A percentile compares a stretch with the other conserved stretches of the same genome.
Conservation (phyloP, 2,797 vertebrate species). For the Ctenopoma kingsleyae region DNA sequence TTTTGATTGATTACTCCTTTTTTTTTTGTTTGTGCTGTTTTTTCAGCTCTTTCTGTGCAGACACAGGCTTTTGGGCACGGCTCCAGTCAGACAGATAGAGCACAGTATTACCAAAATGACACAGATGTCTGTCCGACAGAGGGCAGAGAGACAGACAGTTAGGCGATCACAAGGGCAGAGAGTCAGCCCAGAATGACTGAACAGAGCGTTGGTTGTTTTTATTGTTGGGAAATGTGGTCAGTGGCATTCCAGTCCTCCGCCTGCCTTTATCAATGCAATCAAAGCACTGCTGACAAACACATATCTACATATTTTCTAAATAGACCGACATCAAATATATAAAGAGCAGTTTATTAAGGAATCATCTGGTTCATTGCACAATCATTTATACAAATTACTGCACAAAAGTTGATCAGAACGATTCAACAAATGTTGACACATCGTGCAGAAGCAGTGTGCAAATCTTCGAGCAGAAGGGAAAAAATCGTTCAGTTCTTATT, state of each 20-base stretch:
- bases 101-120: constrained; percentile 25
- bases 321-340: not conserved
- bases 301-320: not conserved
- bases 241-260: constrained; percentile 71
- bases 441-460: not conserved
- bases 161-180: constrained; percentile 40
- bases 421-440: not conserved
- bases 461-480: not conserved
- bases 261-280: constrained; percentile 58
- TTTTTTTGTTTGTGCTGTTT: not conserved
- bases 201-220: constrained; percentile 68
- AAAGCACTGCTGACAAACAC: constrained; percentile 45
- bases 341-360: not conserved
- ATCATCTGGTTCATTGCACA: not conserved
- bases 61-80: constrained; percentile 1
- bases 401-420: not conserved
- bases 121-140: constrained; percentile 4
- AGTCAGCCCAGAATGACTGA: constrained; percentile 45
- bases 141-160: constrained; percentile 14
- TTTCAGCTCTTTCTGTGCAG: not conserved
- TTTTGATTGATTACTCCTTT: not conserved
- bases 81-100: constrained; percentile 51
- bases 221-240: constrained; percentile 48
- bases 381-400: not conserved
- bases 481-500: constrained; percentile 1